Evolutionary conservation across 64 coral and sea anemone species (phyloP).

Genomic region (Montipora sp.): DNA sequence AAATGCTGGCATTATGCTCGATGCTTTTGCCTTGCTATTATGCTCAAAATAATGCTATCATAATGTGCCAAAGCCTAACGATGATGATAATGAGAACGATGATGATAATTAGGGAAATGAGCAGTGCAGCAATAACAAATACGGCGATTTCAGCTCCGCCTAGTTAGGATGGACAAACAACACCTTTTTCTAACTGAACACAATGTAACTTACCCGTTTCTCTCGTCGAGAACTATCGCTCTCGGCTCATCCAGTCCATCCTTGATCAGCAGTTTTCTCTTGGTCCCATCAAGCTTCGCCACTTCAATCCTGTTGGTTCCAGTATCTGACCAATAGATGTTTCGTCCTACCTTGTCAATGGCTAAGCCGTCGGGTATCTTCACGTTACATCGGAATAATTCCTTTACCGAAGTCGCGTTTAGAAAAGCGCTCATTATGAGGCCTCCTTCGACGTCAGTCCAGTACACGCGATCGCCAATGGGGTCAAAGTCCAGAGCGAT

Average conservation of each 20-base stretch:
- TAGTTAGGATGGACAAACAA: too few relatives aligned
- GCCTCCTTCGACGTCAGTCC: constrained; percentile 61
- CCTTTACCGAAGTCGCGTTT: constrained; percentile 36
- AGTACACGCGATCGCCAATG: constrained; percentile 61
- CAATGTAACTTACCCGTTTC: constrained; percentile 62
- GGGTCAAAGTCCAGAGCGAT: constrained; percentile 80
- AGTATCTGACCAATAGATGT: constrained; percentile 78
- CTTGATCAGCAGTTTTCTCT: constrained; percentile 59
- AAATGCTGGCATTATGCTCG: too few relatives aligned
- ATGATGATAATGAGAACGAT: too few relatives aligned
- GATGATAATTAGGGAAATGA: too few relatives aligned
- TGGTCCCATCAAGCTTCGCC: constrained; percentile 58
- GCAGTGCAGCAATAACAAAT: too few relatives aligned
- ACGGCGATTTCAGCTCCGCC: too few relatives aligned
- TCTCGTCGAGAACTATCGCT: constrained; percentile 62
- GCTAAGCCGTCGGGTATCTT: constrained; percentile 62
- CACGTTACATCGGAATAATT: constrained; percentile 29
- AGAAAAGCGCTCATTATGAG: constrained; percentile 53
- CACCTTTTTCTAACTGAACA: too few relatives aligned
- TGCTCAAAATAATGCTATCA: too few relatives aligned
- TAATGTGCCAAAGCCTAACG: too few relatives aligned
- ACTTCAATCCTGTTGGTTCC: constrained; percentile 78
- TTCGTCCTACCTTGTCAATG: constrained; percentile 54
- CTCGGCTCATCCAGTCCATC: constrained; percentile 75
- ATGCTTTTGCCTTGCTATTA: too few relatives aligned